Evolutionary conservation across 2,797 vertebrate genomes (phyloP).

Genomic region (Pangasius djambal): DNA sequence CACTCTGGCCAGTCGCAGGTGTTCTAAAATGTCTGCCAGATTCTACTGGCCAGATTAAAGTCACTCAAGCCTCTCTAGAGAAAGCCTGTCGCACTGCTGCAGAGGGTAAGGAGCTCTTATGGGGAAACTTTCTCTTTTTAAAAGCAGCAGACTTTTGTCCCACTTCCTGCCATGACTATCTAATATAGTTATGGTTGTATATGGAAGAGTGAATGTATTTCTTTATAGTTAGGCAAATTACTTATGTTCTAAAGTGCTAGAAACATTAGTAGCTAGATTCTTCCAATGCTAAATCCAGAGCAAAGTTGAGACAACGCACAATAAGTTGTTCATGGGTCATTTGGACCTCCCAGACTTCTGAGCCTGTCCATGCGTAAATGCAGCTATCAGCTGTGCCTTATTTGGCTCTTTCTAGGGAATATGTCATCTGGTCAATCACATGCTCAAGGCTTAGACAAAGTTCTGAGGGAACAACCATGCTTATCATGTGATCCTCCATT

Average conservation of each 20-base stretch:
- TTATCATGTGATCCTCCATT: conserved; percentile 44
- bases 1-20: conserved; percentile 74
- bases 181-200: neutral
- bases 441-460: conserved; percentile 18
- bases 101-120: conserved; percentile 27
- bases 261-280: no score
- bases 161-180: conserved; percentile 9
- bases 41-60: conserved; percentile 76
- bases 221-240: neutral
- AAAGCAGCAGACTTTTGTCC: conserved; percentile 20
- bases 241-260: neutral
- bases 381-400: conserved; percentile 33
- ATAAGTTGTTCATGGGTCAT: conserved; percentile 32
- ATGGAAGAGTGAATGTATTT: conserved; percentile 3
- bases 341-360: conserved; percentile 41
- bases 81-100: conserved; percentile 44
- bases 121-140: conserved; percentile 9
- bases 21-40: conserved; percentile 72
- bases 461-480: conserved; percentile 25
- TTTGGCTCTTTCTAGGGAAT: conserved; percentile 10
- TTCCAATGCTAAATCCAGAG: neutral
- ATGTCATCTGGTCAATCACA: conserved; percentile 47
- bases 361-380: conserved; percentile 6
- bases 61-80: conserved; percentile 63
- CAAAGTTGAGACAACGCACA: conserved; percentile 18